phyloP scores from a whole-genome alignment of 2,797 vertebrate genomes.

The Typhlichthys subterraneus region DNA sequence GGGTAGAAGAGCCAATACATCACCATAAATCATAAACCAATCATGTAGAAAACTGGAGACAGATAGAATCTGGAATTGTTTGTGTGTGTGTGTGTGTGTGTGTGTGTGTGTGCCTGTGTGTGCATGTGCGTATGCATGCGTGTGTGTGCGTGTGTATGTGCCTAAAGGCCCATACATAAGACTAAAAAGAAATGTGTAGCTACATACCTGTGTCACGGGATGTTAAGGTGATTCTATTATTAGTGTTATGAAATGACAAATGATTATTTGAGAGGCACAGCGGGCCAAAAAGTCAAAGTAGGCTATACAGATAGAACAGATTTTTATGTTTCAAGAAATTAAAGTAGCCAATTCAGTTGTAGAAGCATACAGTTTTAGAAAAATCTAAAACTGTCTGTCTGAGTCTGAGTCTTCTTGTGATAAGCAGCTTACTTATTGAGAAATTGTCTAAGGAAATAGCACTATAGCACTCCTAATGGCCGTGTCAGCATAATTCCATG shows the following conservation, averaged over 20 bases:
- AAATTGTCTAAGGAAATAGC: no score
- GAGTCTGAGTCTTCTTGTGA: no score
- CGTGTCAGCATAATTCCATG: no score
- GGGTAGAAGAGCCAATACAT: not conserved
- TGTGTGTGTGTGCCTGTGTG: constrained; percentile 3
- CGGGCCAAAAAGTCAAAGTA: not conserved
- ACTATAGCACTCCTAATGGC: no score
- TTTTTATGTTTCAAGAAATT: no score
- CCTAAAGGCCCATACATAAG: not conserved
- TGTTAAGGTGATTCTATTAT: constrained; percentile 38
- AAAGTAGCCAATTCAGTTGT: no score
- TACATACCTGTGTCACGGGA: constrained; percentile 56
- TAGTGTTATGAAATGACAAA: constrained; percentile 17
- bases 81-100: constrained; percentile 7
- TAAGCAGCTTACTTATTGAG: no score
- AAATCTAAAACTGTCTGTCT: no score
- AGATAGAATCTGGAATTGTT: not conserved
- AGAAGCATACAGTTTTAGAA: no score
- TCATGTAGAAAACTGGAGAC: constrained; percentile 10
- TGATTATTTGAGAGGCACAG: constrained; percentile 27
- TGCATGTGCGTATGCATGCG: not conserved
- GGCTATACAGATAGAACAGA: no score
- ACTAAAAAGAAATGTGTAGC: not conserved
- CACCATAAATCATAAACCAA: constrained; percentile 9
- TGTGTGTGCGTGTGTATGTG: not conserved